Evolutionary conservation across 1,140 invertebrate genomes (phyloP).

Genomic region (Drosophila nikananu): DNA sequence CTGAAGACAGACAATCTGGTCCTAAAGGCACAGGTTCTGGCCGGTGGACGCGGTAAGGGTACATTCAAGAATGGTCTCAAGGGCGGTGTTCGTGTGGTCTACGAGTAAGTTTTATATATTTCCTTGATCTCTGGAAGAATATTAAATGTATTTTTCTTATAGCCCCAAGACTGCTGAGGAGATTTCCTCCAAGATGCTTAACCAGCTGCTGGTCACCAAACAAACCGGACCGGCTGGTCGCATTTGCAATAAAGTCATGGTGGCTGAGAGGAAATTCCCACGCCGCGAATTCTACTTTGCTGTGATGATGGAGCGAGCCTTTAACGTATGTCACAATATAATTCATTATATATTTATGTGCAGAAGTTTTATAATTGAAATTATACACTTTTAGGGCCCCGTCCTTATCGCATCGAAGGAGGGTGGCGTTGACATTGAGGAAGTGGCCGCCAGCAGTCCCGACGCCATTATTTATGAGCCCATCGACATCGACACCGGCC

Average conservation of each 20-base stretch:
- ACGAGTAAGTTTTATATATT: constrained; percentile 89
- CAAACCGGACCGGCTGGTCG: constrained; percentile 97
- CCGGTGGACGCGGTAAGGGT: constrained; percentile 97
- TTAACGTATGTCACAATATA: constrained; percentile 89
- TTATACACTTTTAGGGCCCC: constrained; percentile 89
- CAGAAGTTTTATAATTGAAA: not conserved
- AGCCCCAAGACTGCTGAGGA: constrained; percentile 95
- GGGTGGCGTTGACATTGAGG: constrained; percentile 98
- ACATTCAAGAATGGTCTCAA: constrained; percentile 96
- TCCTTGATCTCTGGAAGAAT: not conserved
- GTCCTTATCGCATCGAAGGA: constrained; percentile 98
- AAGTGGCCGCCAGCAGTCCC: constrained; percentile 96
- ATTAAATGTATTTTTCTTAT: not conserved
- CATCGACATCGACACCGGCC: constrained; percentile 93
- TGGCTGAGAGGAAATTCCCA: constrained; percentile 97
- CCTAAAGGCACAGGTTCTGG: constrained; percentile 98
- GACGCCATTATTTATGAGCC: constrained; percentile 96
- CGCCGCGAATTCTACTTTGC: constrained; percentile 98
- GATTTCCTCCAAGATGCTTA: constrained; percentile 95
- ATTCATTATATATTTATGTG: no score
- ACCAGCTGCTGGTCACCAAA: constrained; percentile 96
- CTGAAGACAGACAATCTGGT: constrained; percentile 95
- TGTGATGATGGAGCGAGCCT: constrained; percentile 98
- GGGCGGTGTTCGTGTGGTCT: constrained; percentile 96
- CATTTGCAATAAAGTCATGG: constrained; percentile 98